A percentile compares a stretch with the other conserved stretches of the same genome.
Evolutionary conservation across 2,888 invertebrate genomes (phyloP).

Genomic region (Metallyticus violacea): DNA sequence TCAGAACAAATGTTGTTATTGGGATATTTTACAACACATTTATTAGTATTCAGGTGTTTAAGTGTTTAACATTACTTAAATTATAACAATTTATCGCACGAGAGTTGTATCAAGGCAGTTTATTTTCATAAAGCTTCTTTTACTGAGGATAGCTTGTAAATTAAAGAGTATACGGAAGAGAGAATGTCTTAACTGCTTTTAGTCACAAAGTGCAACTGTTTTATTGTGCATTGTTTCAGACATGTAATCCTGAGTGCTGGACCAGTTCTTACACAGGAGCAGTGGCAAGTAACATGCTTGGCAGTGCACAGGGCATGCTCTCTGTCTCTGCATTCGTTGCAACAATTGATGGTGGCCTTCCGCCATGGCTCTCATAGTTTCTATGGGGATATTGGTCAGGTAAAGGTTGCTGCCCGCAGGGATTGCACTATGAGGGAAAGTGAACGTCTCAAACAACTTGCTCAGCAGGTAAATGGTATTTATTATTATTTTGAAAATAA

Average conservation of each 20-base stretch:
- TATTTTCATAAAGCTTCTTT: no score
- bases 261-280: conserved; percentile 72
- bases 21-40: no score
- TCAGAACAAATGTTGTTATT: no score
- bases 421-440: conserved; percentile 84
- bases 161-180: no score
- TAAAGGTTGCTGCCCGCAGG: conserved; percentile 88
- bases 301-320: conserved; percentile 81
- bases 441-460: conserved; percentile 79
- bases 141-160: no score
- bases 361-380: conserved; percentile 90
- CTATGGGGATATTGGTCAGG: conserved; percentile 88
- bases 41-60: no score
- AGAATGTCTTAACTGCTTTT: no score
- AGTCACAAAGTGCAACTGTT: no score
- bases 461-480: conserved; percentile 78
- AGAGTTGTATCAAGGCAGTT: no score
- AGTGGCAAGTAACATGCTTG: conserved; percentile 84
- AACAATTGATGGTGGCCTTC: conserved; percentile 86
- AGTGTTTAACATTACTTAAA: no score
- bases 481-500: no score
- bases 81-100: no score
- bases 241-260: conserved; percentile 77
- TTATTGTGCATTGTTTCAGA: conserved; percentile 46
- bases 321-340: conserved; percentile 81